Evolutionary conservation across 2,113 vertebrate genomes (phyloP), one percentile per base, ranked within the genome.

Genomic region (Baryphthengus martii): DNA sequence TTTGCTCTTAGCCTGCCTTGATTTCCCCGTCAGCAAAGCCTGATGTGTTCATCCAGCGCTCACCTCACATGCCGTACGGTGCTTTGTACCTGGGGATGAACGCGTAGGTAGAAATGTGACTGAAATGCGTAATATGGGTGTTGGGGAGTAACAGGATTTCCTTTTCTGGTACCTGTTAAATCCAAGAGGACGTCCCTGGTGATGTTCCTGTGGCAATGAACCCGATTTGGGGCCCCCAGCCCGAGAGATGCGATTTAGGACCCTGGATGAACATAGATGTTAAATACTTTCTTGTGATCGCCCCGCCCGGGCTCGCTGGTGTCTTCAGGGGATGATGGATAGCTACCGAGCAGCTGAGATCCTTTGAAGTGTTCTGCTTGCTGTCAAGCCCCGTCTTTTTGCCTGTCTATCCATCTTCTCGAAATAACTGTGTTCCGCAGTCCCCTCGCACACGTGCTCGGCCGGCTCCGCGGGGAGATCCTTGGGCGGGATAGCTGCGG

Each of bases 341-440:
- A 96, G 90, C 86, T 97, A 8, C 93, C 63, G 94, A 97, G 82
- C 87, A 94, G 93, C 92, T 94, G 96, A 96, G 82, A 58, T 79
- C 6, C 93, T 96, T 78, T 97, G 93, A 97, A 93, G 91, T 35
- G 75, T 93, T 97, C 92, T 95, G 93, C 94, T 97, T 55, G 78
- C 95, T 97, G 97, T 97, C 97, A 96, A 71, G 82, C 56, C 89
- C 77, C 79, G 93, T 96, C 96, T 96, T 76, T 73, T 44, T 70
- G 31, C 90, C 93, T 96, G 96, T 87, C 97, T 76, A 58, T 97
- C 91, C 93, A 31, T 93, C 96, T 97, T 66, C 85, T 93, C 90
- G 23, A 12, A 81, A 85, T 63, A 88, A 71, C 94, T 67, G 20
- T 39, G 44, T 35, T 77, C 78, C 40, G 39, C 95, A 42, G 37